Evolutionary conservation across 2,113 vertebrate genomes (phyloP).

Genomic region (Rattus rattus): DNA sequence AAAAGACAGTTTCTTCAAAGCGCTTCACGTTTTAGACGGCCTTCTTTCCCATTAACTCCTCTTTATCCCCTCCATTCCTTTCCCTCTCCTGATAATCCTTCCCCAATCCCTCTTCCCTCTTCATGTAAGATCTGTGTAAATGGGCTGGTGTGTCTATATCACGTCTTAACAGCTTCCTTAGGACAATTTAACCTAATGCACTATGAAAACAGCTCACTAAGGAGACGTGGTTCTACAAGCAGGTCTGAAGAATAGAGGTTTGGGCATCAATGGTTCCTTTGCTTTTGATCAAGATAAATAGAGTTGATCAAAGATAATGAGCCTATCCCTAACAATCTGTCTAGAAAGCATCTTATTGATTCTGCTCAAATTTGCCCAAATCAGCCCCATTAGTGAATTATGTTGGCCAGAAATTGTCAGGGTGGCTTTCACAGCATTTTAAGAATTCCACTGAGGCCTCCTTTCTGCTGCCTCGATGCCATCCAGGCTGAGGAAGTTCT

Average conservation of each 20-base stretch:
- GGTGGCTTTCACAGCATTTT: constrained; percentile 58
- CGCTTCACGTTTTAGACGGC: background rate
- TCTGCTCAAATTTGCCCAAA: constrained; percentile 4
- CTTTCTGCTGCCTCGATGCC: too few relatives aligned
- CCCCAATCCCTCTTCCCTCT: background rate
- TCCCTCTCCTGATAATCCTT: background rate
- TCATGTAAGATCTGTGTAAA: background rate
- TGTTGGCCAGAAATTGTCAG: constrained; percentile 48
- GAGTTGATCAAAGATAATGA: constrained; percentile 64
- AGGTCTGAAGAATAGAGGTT: background rate
- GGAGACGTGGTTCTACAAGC: constrained; percentile 30
- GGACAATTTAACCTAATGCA: constrained; percentile 44
- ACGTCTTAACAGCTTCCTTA: background rate
- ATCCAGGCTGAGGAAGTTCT: too few relatives aligned
- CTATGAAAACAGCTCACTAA: constrained; percentile 38
- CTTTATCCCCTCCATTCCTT: background rate
- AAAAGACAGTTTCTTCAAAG: background rate
- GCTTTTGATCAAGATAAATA: constrained; percentile 31
- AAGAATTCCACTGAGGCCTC: background rate
- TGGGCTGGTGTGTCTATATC: background rate
- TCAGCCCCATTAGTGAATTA: constrained; percentile 35
- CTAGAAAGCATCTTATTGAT: background rate
- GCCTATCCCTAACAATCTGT: constrained; percentile 60
- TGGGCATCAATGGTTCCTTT: constrained; percentile 20
- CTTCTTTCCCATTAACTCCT: too few relatives aligned